These are phyloP conservation scores for Drosophila suzukii DNA, from an alignment of 1,140 invertebrate species.

Conservation along the genomic window DNA sequence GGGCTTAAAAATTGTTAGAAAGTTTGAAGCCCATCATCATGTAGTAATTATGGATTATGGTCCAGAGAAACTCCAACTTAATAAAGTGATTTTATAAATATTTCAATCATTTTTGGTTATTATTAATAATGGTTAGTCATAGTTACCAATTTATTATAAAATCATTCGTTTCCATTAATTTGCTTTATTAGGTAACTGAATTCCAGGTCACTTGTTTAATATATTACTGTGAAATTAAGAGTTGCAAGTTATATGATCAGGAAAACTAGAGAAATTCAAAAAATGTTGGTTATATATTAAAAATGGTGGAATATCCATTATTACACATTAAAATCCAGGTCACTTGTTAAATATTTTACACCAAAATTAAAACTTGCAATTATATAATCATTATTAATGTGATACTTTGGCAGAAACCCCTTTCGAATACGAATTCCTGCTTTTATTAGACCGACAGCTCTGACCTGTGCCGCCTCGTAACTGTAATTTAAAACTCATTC, in stretches of 20 bases:
- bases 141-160: not conserved
- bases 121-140: not conserved
- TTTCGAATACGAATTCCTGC: slow-evolving; percentile 10
- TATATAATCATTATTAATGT: slow-evolving; percentile 3
- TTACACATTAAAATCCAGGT: not conserved
- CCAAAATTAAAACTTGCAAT: not conserved
- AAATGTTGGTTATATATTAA: too few relatives aligned
- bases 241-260: too few relatives aligned
- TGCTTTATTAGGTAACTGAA: not conserved
- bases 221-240: not conserved
- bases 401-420: not conserved
- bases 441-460: slow-evolving; percentile 7
- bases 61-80: not conserved
- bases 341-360: not conserved
- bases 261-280: too few relatives aligned
- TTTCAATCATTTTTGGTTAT: not conserved
- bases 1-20: not conserved
- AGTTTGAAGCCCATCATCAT: slow-evolving; percentile 6
- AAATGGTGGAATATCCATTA: too few relatives aligned
- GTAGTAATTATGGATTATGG: slow-evolving; percentile 1
- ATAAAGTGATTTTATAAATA: not conserved
- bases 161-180: not conserved
- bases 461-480: slow-evolving; percentile 33
- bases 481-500: slow-evolving; percentile 74
- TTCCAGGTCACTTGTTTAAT: not conserved